Evolutionary conservation across 1,140 invertebrate species (phyloP).

Genomic region (Psilanteris sp.): DNA sequence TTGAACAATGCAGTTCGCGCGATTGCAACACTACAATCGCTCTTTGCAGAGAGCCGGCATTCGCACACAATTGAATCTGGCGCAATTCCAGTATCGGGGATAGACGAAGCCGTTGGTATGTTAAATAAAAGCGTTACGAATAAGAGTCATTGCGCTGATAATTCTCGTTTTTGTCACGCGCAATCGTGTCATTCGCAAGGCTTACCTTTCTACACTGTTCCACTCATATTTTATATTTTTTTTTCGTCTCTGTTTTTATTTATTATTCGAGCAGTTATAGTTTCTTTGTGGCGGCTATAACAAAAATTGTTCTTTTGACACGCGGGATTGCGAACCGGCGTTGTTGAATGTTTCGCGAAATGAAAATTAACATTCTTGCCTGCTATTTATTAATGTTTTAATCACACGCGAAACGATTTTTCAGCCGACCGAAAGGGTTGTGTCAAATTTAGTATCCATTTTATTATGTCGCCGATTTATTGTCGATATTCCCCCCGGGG

Average conservation of each 20-base stretch:
- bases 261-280: constrained; percentile 11
- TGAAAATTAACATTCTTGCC: too few species aligned
- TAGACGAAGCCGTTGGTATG: constrained; percentile 49
- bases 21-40: constrained; percentile 52
- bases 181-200: constrained; percentile 39
- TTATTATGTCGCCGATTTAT: too few species aligned
- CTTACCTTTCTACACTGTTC: constrained; percentile 28
- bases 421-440: too few species aligned
- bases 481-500: too few species aligned
- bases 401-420: too few species aligned
- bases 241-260: constrained; percentile 5
- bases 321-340: too few species aligned
- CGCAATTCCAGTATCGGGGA: constrained; percentile 58
- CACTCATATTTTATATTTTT: constrained; percentile 2
- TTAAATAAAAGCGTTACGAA: constrained; percentile 60
- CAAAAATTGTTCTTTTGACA: too few species aligned
- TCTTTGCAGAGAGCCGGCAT: constrained; percentile 35
- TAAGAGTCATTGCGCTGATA: constrained; percentile 53
- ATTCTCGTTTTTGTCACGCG: constrained; percentile 34
- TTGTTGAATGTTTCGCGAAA: too few species aligned
- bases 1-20: constrained; percentile 62
- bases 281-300: background rate
- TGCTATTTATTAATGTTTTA: too few species aligned
- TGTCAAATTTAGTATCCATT: too few species aligned
- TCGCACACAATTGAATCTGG: constrained; percentile 62